Percentiles rank a stretch among this genome's conserved stretches.
Conservation (phyloP, 2,797 vertebrate genomes). For the Rhinatrema bivittatum region DNA sequence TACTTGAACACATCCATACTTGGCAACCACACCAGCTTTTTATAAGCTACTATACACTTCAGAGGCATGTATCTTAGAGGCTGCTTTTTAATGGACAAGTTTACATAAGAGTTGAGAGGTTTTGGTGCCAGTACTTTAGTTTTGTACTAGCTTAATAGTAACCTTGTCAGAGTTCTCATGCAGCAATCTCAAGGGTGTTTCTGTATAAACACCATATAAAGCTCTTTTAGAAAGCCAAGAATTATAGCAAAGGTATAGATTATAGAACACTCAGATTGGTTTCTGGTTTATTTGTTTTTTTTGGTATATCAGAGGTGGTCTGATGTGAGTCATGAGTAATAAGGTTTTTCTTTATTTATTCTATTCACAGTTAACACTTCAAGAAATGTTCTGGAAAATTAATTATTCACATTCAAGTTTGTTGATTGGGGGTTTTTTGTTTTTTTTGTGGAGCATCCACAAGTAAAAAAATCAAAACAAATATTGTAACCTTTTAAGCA, state of each 20-base stretch:
- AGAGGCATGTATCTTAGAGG: conserved; percentile 43
- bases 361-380: no score
- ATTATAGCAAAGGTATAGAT: conserved; percentile 31
- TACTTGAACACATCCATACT: conserved; percentile 39
- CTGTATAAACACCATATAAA: conserved; percentile 37
- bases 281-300: no score
- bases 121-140: conserved; percentile 44
- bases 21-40: conserved; percentile 39
- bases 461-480: no score
- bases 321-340: conserved; percentile 10
- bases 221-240: conserved; percentile 29
- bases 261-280: conserved; percentile 31
- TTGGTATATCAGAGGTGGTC: conserved; percentile 32
- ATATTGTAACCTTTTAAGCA: no score
- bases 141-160: conserved; percentile 48
- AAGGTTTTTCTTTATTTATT: no score
- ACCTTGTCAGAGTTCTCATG: conserved; percentile 39
- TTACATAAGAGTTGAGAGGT: conserved; percentile 45
- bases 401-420: no score
- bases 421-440: no score
- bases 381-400: no score
- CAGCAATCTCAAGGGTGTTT: conserved; percentile 36
- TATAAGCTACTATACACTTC: conserved; percentile 43
- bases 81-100: conserved; percentile 46
- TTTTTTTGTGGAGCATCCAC: no score